These are phyloP conservation scores for Peromyscus leucopus DNA, from an alignment of 2,113 vertebrate genomes.

Conservation along the genomic window DNA sequence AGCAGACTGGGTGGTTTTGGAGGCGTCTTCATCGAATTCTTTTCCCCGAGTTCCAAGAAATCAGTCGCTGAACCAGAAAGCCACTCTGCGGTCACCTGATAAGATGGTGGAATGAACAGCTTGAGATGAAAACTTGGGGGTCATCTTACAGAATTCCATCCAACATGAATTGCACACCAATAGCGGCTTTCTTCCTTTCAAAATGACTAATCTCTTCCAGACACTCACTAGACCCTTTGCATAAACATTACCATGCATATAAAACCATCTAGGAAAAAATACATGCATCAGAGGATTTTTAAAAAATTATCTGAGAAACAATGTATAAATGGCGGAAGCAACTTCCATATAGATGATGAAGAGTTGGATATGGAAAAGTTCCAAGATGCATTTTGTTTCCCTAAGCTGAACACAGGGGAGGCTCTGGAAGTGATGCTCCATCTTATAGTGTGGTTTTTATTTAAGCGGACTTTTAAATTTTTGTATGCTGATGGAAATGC, in stretches of 20 bases:
- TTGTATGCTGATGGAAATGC: neutral
- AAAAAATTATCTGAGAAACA: neutral
- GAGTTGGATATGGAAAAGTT: slow-evolving; percentile 25
- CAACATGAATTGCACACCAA: neutral
- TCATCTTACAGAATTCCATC: slow-evolving; percentile 18
- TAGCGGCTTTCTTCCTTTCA: slow-evolving; percentile 16
- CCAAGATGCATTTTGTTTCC: slow-evolving; percentile 54
- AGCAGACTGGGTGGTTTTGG: neutral
- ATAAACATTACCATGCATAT: slow-evolving; percentile 30
- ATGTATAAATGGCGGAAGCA: slow-evolving; percentile 24
- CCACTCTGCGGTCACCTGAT: neutral
- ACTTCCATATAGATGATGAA: slow-evolving; percentile 41
- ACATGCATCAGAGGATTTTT: neutral
- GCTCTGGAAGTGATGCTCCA: neutral
- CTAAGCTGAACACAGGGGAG: neutral
- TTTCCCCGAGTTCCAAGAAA: neutral
- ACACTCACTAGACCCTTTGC: slow-evolving; percentile 17
- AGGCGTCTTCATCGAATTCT: neutral
- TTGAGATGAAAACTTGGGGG: neutral
- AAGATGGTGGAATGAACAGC: neutral
- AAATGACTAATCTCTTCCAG: slow-evolving; percentile 66
- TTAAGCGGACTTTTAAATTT: neutral
- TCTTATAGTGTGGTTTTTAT: neutral
- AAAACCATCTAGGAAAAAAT: slow-evolving; percentile 39
- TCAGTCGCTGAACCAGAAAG: neutral